Conservation (phyloP, 2,888 invertebrate species). For the Ennomos quercinarius region DNA sequence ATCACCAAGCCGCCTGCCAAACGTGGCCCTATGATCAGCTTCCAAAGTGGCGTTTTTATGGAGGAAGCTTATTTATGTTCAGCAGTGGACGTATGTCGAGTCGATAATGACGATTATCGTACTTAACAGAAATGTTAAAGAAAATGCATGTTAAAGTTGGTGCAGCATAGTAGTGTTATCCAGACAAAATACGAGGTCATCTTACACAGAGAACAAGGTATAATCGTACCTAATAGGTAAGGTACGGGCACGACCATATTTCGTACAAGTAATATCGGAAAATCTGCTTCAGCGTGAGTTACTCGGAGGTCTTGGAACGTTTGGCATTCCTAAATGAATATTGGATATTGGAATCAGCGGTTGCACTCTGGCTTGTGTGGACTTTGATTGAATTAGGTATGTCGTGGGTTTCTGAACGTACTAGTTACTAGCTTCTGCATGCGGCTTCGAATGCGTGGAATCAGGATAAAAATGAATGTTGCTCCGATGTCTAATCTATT, state of each 20-base stretch:
- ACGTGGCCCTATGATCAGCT: no score
- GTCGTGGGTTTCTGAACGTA: no score
- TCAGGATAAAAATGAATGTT: no score
- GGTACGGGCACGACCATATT: not conserved
- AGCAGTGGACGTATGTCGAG: no score
- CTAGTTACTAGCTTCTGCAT: no score
- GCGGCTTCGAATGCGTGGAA: no score
- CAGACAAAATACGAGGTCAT: conserved; percentile 3
- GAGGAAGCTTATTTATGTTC: no score
- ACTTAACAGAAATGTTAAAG: not conserved
- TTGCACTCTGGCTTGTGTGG: conserved; percentile 1
- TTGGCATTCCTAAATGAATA: conserved; percentile 8
- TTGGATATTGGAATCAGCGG: conserved; percentile 4
- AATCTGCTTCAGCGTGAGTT: conserved; percentile 6
- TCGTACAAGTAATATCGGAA: conserved; percentile 9
- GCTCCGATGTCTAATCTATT: no score
- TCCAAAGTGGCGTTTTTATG: no score
- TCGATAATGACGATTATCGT: no score
- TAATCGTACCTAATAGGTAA: not conserved
- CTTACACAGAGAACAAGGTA: conserved; percentile 1
- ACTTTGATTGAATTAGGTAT: conserved; percentile 1
- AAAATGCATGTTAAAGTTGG: conserved; percentile 1
- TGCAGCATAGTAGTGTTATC: not conserved
- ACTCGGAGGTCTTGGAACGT: not conserved
- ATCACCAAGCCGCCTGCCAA: no score